A percentile compares a stretch with the other conserved stretches of the same genome.
These are phyloP conservation scores for Montipora capitata DNA, from an alignment of 92 coral and sea anemone genomes.

Conservation along the genomic window DNA sequence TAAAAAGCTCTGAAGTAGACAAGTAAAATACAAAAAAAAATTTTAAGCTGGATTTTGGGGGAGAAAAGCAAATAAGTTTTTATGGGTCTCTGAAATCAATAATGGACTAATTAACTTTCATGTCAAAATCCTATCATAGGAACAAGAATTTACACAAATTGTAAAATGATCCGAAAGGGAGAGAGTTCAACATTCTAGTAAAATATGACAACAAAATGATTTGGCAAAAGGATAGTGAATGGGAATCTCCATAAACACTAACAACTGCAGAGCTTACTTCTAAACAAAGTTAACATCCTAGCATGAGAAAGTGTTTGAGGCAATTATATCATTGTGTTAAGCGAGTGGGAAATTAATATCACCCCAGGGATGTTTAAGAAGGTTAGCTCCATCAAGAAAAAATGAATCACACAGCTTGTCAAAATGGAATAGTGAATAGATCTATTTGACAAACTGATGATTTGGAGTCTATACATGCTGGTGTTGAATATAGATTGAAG, in stretches of 20 bases:
- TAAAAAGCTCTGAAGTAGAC: neutral
- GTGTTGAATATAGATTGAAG: neutral
- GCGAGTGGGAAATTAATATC: slow-evolving; percentile 32
- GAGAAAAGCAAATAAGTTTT: neutral
- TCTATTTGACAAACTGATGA: neutral
- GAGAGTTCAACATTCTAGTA: neutral
- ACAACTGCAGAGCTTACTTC: slow-evolving; percentile 15
- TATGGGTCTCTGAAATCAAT: neutral
- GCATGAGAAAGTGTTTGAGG: slow-evolving; percentile 45
- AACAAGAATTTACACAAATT: slow-evolving; percentile 1
- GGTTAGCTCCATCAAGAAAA: slow-evolving; percentile 16
- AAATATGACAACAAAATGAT: neutral
- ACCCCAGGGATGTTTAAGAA: slow-evolving; percentile 46
- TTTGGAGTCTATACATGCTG: neutral
- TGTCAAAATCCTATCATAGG: neutral
- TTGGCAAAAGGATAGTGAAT: neutral
- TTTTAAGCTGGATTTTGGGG: neutral
- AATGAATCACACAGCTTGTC: neutral
- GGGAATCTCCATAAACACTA: slow-evolving; percentile 27
- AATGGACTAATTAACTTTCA: neutral
- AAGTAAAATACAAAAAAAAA: neutral
- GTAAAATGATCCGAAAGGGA: neutral
- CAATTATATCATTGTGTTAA: slow-evolving; percentile 66
- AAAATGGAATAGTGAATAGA: neutral
- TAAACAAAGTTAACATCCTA: slow-evolving; percentile 47